phyloP scores from a whole-genome alignment of 2,113 vertebrate genomes.

The Chionomys nivalis region DNA sequence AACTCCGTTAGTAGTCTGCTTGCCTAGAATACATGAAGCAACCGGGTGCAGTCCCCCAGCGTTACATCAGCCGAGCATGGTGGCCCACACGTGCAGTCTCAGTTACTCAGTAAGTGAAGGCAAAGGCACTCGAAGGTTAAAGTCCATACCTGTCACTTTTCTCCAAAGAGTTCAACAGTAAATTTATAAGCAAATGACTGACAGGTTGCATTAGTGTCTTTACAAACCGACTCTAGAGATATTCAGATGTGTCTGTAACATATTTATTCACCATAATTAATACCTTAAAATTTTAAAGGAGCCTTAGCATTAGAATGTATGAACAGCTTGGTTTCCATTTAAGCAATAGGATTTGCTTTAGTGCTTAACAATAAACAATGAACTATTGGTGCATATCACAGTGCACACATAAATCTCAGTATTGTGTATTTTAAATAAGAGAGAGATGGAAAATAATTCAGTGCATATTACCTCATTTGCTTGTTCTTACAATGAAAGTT shows the following conservation, averaged over 20 bases:
- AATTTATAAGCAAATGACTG: not conserved
- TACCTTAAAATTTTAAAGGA: not conserved
- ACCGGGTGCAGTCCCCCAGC: too few relatives aligned
- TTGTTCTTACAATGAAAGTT: constrained; percentile 53
- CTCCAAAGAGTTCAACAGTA: not conserved
- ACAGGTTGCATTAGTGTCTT: not conserved
- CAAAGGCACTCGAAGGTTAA: not conserved
- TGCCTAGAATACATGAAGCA: too few relatives aligned
- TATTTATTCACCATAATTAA: not conserved
- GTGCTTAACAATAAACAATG: not conserved
- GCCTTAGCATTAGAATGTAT: not conserved
- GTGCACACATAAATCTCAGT: not conserved
- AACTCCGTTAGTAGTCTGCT: not conserved
- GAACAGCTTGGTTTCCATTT: not conserved
- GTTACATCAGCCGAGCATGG: not conserved
- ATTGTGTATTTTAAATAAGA: not conserved
- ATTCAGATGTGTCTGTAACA: not conserved
- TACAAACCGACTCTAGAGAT: not conserved
- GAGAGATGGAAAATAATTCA: not conserved
- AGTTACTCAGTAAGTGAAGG: not conserved
- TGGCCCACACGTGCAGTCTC: not conserved
- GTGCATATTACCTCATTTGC: not conserved
- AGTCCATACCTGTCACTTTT: too few relatives aligned
- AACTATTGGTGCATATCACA: not conserved
- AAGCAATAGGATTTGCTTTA: not conserved